Percentiles rank a stretch among this genome's conserved stretches.
phyloP scores from a whole-genome alignment of 1,140 invertebrate genomes.

The Magallana angulata region DNA sequence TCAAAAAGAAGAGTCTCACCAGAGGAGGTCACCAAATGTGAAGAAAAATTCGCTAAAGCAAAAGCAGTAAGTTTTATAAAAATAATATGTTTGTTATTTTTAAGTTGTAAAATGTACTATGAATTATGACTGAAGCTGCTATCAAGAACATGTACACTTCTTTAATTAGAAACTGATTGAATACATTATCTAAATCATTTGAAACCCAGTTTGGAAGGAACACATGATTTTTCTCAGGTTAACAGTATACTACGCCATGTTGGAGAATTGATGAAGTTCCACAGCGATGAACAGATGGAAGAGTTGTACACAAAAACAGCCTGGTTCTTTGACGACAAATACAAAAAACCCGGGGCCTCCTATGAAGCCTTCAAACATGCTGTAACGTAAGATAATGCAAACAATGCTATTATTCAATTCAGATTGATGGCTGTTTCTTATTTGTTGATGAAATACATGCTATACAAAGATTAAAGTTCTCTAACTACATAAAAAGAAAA shows the following conservation, averaged over 20 bases:
- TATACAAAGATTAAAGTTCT: too few relatives aligned
- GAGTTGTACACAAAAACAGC: slow-evolving; percentile 98
- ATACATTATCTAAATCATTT: too few relatives aligned
- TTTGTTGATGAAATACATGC: too few relatives aligned
- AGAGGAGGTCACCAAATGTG: slow-evolving; percentile 98
- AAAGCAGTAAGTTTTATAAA: slow-evolving; percentile 88
- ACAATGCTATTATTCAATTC: too few relatives aligned
- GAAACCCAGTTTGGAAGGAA: too few relatives aligned
- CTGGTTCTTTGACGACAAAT: slow-evolving; percentile 99
- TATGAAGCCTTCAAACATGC: slow-evolving; percentile 99
- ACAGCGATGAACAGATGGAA: slow-evolving; percentile 94
- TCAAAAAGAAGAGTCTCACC: slow-evolving; percentile 98
- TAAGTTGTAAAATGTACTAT: too few relatives aligned
- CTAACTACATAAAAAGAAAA: too few relatives aligned
- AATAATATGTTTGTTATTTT: too few relatives aligned
- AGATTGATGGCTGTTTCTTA: too few relatives aligned
- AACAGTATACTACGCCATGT: slow-evolving; percentile 99
- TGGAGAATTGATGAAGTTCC: slow-evolving; percentile 95
- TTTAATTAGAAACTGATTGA: too few relatives aligned
- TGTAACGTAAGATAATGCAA: slow-evolving; percentile 88
- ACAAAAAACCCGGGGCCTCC: slow-evolving; percentile 95
- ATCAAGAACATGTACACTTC: too few relatives aligned
- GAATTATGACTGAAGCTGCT: too few relatives aligned
- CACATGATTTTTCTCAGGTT: slow-evolving; percentile 71
- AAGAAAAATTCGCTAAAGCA: slow-evolving; percentile 98